A percentile compares a stretch with the other conserved stretches of the same genome.
phyloP scores from a whole-genome alignment of 2,888 invertebrate species.

The Trichacis sp. region DNA sequence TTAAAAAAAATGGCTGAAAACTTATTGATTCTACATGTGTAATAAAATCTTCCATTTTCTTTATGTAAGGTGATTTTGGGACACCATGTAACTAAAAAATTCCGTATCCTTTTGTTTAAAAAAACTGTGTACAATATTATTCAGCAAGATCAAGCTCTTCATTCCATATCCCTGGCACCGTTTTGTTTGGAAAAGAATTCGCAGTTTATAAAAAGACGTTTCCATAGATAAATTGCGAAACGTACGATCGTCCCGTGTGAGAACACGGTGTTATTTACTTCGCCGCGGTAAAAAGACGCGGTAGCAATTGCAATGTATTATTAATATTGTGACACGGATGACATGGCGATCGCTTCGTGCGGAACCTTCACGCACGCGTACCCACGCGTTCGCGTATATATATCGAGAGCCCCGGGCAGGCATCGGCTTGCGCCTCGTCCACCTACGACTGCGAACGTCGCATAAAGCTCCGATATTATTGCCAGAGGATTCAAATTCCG shows the following conservation, averaged over 20 bases:
- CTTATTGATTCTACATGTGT: no score
- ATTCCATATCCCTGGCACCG: no score
- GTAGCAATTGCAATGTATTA: slow-evolving; percentile 60
- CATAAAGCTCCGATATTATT: slow-evolving; percentile 68
- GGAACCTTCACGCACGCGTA: slow-evolving; percentile 18
- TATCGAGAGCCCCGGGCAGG: slow-evolving; percentile 23
- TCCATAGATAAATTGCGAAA: background rate
- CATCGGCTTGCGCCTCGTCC: slow-evolving; percentile 30
- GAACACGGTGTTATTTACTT: background rate
- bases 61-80: no score
- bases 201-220: background rate
- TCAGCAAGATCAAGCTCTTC: no score
- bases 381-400: slow-evolving; percentile 26
- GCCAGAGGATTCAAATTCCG: slow-evolving; percentile 68
- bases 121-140: no score
- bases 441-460: slow-evolving; percentile 55
- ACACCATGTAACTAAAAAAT: no score
- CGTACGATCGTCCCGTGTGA: background rate
- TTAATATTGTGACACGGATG: slow-evolving; percentile 49
- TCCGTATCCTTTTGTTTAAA: no score
- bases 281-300: slow-evolving; percentile 29
- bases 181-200: no score
- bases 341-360: slow-evolving; percentile 10
- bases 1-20: no score
- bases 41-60: no score